Base-by-base conservation (phyloP, 2,888 invertebrate genomes). In the Amorpha juglandis region DNA sequence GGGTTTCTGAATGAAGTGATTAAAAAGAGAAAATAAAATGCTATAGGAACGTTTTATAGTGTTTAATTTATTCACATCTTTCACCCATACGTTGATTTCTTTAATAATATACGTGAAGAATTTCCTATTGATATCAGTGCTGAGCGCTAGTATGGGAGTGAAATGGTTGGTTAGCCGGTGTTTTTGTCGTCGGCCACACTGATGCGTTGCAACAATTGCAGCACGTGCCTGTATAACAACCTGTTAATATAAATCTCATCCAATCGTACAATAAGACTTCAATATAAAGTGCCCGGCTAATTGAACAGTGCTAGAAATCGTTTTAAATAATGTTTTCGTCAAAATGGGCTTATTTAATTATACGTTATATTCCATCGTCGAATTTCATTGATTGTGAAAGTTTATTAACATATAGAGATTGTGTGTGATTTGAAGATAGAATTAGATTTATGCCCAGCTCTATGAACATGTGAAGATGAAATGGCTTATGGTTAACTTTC, bases 121-220 rank as follows among this genome's bases (percentile, higher is more conserved):
- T 73, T 75, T 75, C 70, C 76, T 74, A 68, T 74, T 77, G 64
- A 71, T 75, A 74, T 73, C 68, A 71, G 38, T 72, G 68, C 71
- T 74, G 74, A 74, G 72, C 75, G 9, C 75, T 74, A 69, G 76
- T 77, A 74, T 73, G 72, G 65, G 70, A 74, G 72, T 74, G 71
- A 79, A 78, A 78, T 76, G 73, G 76, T 76, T 77, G 71, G 80
- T 79, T 80, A 73, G 72, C 68, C 70, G 75, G 73, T 81, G 83
- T 85, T 88, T 87, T 88, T 89, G 86, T 84, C 78, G 80, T 76
- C 64, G 67, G 68, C 66, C 63, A 69, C 69, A 71, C 67, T 71
- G 66, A 68, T 68, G 68, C 71, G 69, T 66, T 62, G 75, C 69
- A 70, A 74, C 70, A 75, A 79, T 77, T 74, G 78, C 70, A 71